Percentiles rank a stretch among this genome's conserved stretches.
These are phyloP conservation scores for Leucophenga varia DNA, from an alignment of 1,140 invertebrate genomes.

Conservation along the genomic window DNA sequence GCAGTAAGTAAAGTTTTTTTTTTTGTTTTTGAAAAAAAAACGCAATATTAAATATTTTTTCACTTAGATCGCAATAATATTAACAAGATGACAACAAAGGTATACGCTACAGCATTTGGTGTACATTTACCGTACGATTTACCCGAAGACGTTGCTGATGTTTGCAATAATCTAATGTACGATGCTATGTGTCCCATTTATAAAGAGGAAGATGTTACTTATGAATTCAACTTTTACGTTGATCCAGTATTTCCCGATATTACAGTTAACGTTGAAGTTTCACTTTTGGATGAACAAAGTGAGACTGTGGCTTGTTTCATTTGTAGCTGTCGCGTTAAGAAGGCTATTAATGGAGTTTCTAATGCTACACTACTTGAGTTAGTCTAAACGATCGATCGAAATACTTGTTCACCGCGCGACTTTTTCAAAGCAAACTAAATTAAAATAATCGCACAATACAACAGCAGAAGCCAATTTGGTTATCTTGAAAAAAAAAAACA, in stretches of 20 bases:
- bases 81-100: slow-evolving; percentile 23
- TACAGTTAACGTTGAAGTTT: slow-evolving; percentile 37
- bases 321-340: slow-evolving; percentile 23
- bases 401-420: too few relatives aligned
- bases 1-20: slow-evolving; percentile 36
- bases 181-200: slow-evolving; percentile 45
- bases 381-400: too few relatives aligned
- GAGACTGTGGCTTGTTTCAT: slow-evolving; percentile 37
- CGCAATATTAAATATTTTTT: not conserved
- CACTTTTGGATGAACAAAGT: slow-evolving; percentile 24
- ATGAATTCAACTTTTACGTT: slow-evolving; percentile 43
- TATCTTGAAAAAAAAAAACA: too few relatives aligned
- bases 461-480: too few relatives aligned
- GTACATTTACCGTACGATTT: slow-evolving; percentile 35
- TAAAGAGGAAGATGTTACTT: slow-evolving; percentile 41
- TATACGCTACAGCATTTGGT: slow-evolving; percentile 36
- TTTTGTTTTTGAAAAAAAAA: not conserved
- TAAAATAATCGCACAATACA: too few relatives aligned
- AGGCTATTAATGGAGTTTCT: too few relatives aligned
- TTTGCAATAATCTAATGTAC: slow-evolving; percentile 39
- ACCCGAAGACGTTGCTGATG: slow-evolving; percentile 40
- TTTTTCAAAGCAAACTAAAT: too few relatives aligned
- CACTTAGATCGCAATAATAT: slow-evolving; percentile 32
- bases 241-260: slow-evolving; percentile 41
- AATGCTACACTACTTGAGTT: too few relatives aligned